Evolutionary conservation across 2,888 invertebrate genomes (phyloP), one percentile per base, ranked within the genome.

Genomic region (Micropterix aruncella): DNA sequence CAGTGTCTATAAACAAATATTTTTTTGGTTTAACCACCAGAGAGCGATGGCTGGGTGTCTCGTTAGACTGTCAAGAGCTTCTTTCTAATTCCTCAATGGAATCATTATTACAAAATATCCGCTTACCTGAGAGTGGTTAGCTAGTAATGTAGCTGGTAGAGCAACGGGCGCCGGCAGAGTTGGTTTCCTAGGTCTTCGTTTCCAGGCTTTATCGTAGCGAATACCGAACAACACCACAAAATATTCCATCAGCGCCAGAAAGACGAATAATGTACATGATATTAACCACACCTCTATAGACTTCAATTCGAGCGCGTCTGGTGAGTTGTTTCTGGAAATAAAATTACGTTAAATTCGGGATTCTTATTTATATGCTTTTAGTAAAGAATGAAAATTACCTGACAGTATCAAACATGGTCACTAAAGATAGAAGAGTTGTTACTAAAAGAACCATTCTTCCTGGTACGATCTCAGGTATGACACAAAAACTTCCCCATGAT

Each of bases 251-350:
- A 78, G 60, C 1, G 78, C 77, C 52, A 77, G 64, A 60, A 78
- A 78, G 50, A 77, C 78, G 60, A 78, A 78, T 53, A 77, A 60
- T 39, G 77, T 77, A 63, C 78, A 78, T 38, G 76, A 77, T 58
- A 78, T 76, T 56, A 78, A 63, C 78, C 78, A 78, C 51, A 78
- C 77, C 57, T 78, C 78, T 52, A 78, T 75, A 58, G 77, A 77
- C 56, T 77, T 77, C 46, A 77, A 58, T 57, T 77, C 77, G 44
- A 77, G 60, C 2, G 77, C 77, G 54, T 75, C 76, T 18, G 77
- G 77, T 18, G 77, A 78, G 59, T 77, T 77, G 58, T 77, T 76
- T 57, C 77, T 75, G 64, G 1, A 61, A 62, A 38, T 19, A 47
- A 41, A 27, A 12, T 27, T n/a, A n/a, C n/a, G n/a, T n/a, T n/a